These are phyloP conservation scores for Columba janthina DNA, from an alignment of 2,113 vertebrate species.

Conservation along the genomic window DNA sequence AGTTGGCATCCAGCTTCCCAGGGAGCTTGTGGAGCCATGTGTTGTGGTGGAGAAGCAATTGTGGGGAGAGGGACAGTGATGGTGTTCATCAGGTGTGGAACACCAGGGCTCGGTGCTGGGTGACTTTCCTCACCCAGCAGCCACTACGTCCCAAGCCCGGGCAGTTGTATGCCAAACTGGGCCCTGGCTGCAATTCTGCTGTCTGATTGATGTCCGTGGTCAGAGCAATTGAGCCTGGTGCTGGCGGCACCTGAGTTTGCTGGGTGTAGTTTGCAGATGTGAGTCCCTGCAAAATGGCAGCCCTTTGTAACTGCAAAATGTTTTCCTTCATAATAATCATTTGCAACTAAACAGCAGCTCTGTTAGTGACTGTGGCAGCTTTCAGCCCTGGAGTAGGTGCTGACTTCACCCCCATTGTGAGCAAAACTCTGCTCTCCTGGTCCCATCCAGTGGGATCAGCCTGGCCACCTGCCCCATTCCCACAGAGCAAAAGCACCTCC, in stretches of 20 bases:
- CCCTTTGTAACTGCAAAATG: background rate
- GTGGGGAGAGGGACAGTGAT: background rate
- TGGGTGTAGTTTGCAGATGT: background rate
- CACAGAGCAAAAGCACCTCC: background rate
- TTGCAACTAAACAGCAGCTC: background rate
- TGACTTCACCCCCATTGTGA: fast-evolving
- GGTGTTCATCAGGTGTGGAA: background rate
- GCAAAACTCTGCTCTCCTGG: background rate
- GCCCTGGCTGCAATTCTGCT: background rate
- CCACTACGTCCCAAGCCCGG: background rate
- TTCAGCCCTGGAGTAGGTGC: background rate
- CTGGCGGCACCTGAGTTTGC: background rate
- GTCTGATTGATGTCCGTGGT: fast-evolving
- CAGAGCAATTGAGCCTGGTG: background rate
- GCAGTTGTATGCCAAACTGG: background rate
- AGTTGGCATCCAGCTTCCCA: background rate
- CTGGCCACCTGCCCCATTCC: background rate
- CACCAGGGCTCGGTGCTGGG: background rate
- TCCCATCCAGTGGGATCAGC: background rate
- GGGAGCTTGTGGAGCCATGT: background rate
- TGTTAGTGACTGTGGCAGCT: background rate
- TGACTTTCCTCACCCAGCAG: background rate
- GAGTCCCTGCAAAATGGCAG: background rate
- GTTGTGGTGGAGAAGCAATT: background rate
- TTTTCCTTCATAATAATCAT: background rate